These are phyloP conservation scores for Drosophila peninsularis DNA, from an alignment of 2,888 invertebrate species.

Conservation along the genomic window DNA sequence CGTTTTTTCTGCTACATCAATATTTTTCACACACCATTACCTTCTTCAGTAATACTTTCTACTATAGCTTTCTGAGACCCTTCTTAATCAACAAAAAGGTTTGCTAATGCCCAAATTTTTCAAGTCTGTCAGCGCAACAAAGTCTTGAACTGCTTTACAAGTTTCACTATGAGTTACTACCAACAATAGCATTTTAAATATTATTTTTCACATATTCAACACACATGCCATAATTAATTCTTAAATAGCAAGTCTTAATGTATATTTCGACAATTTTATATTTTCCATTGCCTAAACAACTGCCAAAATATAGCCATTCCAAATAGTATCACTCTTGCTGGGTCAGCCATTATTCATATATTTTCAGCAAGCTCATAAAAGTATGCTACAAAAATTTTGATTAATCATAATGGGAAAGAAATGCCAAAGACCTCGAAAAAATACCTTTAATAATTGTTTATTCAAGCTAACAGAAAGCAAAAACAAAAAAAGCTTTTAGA, in stretches of 20 bases:
- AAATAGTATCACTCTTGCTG: background rate
- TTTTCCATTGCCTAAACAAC: accelerated
- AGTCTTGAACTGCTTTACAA: background rate
- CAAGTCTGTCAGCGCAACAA: background rate
- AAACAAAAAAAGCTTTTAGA: background rate
- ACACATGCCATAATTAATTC: background rate
- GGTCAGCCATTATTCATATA: background rate
- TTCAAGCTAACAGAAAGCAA: background rate
- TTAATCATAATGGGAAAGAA: background rate
- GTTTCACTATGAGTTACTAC: no score
- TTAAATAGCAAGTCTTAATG: background rate
- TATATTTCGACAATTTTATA: background rate
- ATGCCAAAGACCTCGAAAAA: background rate
- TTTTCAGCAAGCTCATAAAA: background rate
- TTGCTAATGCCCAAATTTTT: background rate
- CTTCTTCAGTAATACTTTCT: background rate
- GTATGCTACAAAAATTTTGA: slow-evolving; percentile 10
- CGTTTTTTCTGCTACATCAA: background rate
- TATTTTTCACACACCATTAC: background rate
- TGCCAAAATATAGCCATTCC: background rate
- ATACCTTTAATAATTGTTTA: background rate
- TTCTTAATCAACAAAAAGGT: no score
- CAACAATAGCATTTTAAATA: background rate
- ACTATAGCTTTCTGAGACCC: no score
- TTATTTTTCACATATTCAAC: background rate